A percentile compares a stretch with the other conserved stretches of the same genome.
Conservation (phyloP, 2,888 invertebrate genomes). For the Hofmannophila pseudospretella region DNA sequence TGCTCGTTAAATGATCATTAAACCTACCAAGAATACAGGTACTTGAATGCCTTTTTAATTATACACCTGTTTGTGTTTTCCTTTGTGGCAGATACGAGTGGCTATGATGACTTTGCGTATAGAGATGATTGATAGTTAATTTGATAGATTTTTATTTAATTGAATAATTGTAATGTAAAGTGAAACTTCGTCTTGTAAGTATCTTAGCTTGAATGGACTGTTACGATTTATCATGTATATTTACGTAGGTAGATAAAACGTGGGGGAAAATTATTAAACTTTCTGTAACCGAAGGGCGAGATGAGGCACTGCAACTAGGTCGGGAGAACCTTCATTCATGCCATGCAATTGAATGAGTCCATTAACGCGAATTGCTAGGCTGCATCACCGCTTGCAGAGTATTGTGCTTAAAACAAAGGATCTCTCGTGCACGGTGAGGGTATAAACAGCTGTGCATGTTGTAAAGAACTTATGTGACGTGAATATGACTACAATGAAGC, state of each 20-base stretch:
- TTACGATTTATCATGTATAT: too few relatives aligned
- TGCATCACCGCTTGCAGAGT: slow-evolving; percentile 20
- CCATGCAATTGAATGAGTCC: slow-evolving; percentile 33
- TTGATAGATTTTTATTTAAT: slow-evolving; percentile 8
- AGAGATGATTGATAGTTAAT: slow-evolving; percentile 9
- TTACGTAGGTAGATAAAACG: not conserved
- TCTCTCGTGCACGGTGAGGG: not conserved
- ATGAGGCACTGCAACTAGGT: slow-evolving; percentile 18
- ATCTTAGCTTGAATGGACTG: too few relatives aligned
- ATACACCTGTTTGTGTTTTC: slow-evolving; percentile 18
- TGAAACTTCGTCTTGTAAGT: not conserved
- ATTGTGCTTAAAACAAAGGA: slow-evolving; percentile 7
- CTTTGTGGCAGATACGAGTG: slow-evolving; percentile 11
- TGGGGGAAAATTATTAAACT: slow-evolving; percentile 3
- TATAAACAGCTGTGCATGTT: not conserved
- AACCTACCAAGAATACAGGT: slow-evolving; percentile 14
- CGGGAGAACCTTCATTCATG: slow-evolving; percentile 38
- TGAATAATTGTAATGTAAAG: slow-evolving; percentile 4
- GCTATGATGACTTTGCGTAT: slow-evolving; percentile 5
- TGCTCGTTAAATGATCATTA: slow-evolving; percentile 25
- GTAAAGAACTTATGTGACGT: too few relatives aligned
- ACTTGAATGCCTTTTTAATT: slow-evolving; percentile 21
- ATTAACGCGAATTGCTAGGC: slow-evolving; percentile 46
- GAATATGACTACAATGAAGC: too few relatives aligned
- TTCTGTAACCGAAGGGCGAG: slow-evolving; percentile 15